Evolutionary conservation across 1,140 invertebrate species (phyloP).

Genomic region (Temnothorax nylanderi): DNA sequence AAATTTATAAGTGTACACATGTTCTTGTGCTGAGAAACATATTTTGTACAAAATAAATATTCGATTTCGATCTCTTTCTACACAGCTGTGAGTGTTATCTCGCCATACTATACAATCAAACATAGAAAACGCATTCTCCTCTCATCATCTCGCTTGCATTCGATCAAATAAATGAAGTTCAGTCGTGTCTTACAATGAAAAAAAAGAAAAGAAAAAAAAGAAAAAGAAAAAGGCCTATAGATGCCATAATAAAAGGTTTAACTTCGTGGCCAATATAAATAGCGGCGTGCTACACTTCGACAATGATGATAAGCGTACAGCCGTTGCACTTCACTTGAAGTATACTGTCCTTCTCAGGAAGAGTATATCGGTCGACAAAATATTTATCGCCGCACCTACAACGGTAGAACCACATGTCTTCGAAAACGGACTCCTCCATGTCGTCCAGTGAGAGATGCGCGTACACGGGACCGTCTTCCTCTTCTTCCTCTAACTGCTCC

Average conservation of each 20-base stretch:
- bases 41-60: constrained; percentile 59
- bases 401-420: constrained; percentile 84
- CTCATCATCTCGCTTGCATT: background rate
- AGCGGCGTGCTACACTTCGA: constrained; percentile 81
- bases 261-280: background rate
- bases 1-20: constrained; percentile 35
- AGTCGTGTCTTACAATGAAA: background rate
- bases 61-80: constrained; percentile 54
- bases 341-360: constrained; percentile 82
- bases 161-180: background rate
- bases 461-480: constrained; percentile 85
- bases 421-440: constrained; percentile 82
- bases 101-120: background rate
- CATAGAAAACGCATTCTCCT: background rate
- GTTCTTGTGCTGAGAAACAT: constrained; percentile 52
- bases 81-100: constrained; percentile 27
- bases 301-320: constrained; percentile 88
- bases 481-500: constrained; percentile 85
- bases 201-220: background rate
- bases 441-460: constrained; percentile 86
- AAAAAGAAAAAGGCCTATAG: background rate
- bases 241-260: background rate
- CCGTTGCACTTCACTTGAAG: constrained; percentile 87
- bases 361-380: constrained; percentile 83
- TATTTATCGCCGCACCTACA: constrained; percentile 90